Evolutionary conservation across 2,888 invertebrate species (phyloP).

Genomic region (Cyaniris semiargus): DNA sequence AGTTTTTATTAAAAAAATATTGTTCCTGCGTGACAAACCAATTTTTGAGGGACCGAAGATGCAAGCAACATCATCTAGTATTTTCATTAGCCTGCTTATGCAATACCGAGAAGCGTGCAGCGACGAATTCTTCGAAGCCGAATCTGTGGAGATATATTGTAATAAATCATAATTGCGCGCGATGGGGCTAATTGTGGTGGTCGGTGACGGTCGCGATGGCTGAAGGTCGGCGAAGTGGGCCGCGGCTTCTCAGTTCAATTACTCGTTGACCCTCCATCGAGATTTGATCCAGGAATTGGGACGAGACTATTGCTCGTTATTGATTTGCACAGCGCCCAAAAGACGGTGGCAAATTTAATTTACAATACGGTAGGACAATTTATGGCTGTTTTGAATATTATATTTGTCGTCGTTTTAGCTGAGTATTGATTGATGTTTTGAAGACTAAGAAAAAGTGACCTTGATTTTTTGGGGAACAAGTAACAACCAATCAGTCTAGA

Average conservation of each 20-base stretch:
- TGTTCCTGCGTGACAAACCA: too few relatives aligned
- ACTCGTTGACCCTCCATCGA: conserved; percentile 65
- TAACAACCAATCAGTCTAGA: too few relatives aligned
- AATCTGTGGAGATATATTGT: conserved; percentile 13
- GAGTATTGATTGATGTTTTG: neutral
- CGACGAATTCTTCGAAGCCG: conserved; percentile 16
- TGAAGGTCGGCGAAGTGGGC: conserved; percentile 54
- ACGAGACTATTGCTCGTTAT: conserved; percentile 50
- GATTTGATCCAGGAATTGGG: conserved; percentile 57
- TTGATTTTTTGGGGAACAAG: too few relatives aligned
- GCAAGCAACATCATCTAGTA: neutral
- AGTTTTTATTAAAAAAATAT: too few relatives aligned
- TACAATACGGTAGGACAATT: conserved; percentile 8
- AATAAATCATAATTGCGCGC: conserved; percentile 22
- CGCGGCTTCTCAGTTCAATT: conserved; percentile 56
- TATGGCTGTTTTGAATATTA: neutral
- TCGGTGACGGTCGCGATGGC: neutral
- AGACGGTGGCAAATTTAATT: conserved; percentile 33
- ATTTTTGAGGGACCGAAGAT: too few relatives aligned
- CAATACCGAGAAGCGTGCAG: conserved; percentile 14
- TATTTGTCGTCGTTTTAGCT: neutral
- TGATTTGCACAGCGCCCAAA: conserved; percentile 44
- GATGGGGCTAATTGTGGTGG: conserved; percentile 26
- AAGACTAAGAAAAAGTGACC: neutral
- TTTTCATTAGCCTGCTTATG: neutral